phyloP scores from a whole-genome alignment of 2,888 invertebrate genomes.

The Melipona bicolor region DNA sequence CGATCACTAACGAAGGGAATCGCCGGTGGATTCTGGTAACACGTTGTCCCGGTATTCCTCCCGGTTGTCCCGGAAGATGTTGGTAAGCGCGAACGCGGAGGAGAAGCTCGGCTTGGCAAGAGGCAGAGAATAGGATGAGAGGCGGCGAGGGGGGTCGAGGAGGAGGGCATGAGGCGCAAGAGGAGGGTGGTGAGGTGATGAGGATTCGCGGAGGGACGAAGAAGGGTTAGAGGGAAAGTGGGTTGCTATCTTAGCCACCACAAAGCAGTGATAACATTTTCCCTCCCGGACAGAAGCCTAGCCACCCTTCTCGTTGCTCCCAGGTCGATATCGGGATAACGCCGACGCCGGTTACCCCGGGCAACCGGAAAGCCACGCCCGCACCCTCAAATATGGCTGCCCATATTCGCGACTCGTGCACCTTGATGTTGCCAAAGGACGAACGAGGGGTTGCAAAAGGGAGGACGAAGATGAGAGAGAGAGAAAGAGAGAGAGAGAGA shows the following conservation, averaged over 20 bases:
- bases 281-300: conserved; percentile 83
- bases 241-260: conserved; percentile 84
- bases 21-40: conserved; percentile 1
- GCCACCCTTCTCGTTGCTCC: conserved; percentile 80
- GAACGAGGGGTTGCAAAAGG: conserved; percentile 18
- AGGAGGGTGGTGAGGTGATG: conserved; percentile 44
- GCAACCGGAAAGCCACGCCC: conserved; percentile 83
- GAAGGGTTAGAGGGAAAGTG: conserved; percentile 70
- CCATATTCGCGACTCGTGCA: conserved; percentile 58
- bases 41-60: conserved; percentile 37
- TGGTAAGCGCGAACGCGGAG: conserved; percentile 15
- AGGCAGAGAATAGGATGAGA: conserved; percentile 20
- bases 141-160: conserved; percentile 2
- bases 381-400: conserved; percentile 82
- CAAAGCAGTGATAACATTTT: conserved; percentile 85
- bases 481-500: background rate
- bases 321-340: conserved; percentile 82
- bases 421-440: conserved; percentile 63
- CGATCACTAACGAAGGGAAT: conserved; percentile 17
- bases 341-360: conserved; percentile 77
- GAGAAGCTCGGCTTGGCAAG: conserved; percentile 18
- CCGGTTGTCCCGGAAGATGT: conserved; percentile 37
- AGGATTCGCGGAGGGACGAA: conserved; percentile 62
- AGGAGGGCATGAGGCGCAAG: conserved; percentile 18
- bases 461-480: conserved; percentile 17